Evolutionary conservation across 2,113 vertebrate species (phyloP).

Genomic region (Prionailurus viverrinus): DNA sequence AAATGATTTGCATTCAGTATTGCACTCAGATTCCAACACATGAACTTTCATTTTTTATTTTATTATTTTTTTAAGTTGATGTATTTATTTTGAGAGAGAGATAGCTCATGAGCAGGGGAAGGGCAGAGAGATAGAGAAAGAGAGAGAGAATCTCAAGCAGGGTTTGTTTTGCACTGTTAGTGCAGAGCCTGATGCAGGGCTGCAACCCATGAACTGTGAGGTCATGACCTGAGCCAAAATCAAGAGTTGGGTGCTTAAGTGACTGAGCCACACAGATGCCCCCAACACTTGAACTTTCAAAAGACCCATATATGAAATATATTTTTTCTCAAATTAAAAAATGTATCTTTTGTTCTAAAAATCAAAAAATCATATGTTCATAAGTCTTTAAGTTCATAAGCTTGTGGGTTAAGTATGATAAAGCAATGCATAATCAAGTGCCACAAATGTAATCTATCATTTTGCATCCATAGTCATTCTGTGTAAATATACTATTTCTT

Average conservation of each 20-base stretch:
- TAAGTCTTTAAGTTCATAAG: conserved; percentile 62
- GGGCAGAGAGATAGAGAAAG: no score
- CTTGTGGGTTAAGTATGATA: conserved; percentile 28
- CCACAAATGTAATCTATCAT: background rate
- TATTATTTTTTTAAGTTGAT: no score
- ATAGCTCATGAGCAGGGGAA: no score
- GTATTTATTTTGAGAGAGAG: no score
- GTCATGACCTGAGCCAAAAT: no score
- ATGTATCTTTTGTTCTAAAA: conserved; percentile 26
- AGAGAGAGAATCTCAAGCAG: no score
- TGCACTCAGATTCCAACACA: conserved; percentile 61
- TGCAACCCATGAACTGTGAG: no score
- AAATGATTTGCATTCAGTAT: conserved; percentile 71
- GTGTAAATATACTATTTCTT: background rate
- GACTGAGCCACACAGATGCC: no score
- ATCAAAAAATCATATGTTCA: background rate
- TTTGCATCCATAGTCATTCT: background rate
- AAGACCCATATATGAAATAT: background rate
- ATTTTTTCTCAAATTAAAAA: conserved; percentile 55
- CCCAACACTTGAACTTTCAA: conserved; percentile 53
- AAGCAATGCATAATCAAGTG: conserved; percentile 58
- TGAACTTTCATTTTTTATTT: background rate
- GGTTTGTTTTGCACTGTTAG: no score
- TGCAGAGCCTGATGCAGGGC: no score
- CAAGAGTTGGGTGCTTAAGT: no score